A percentile compares a stretch with the other conserved stretches of the same genome.
Evolutionary conservation across 2,888 invertebrate genomes (phyloP).

Genomic region (Flexamia atlantica): DNA sequence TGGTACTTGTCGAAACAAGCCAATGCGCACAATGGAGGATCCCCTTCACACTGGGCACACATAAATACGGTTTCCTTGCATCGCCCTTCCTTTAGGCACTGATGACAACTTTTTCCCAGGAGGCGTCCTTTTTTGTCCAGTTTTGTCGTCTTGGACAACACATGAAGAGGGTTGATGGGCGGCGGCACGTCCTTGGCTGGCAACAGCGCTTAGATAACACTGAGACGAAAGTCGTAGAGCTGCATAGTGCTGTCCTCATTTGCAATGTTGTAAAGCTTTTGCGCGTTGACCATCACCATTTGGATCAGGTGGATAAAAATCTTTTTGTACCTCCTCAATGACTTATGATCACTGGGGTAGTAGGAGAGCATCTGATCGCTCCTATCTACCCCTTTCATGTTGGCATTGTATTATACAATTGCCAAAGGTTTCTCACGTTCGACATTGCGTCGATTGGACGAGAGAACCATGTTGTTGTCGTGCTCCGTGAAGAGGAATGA

Average conservation of each 20-base stretch:
- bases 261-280: not conserved
- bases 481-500: not conserved
- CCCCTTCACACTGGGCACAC: too few relatives aligned
- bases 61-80: not conserved
- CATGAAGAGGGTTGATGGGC: not conserved
- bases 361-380: not conserved
- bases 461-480: not conserved
- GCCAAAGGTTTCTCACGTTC: not conserved
- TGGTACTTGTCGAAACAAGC: too few relatives aligned
- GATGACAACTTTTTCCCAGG: constrained; percentile 33
- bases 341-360: not conserved
- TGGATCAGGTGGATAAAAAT: not conserved
- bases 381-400: not conserved
- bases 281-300: not conserved
- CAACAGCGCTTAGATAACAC: not conserved
- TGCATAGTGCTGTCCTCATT: not conserved
- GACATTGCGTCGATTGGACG: not conserved
- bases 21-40: too few relatives aligned
- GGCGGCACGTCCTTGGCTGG: not conserved
- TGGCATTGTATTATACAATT: constrained; percentile 13
- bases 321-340: not conserved
- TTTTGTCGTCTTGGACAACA: not conserved
- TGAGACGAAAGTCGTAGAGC: not conserved
- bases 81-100: constrained; percentile 18
- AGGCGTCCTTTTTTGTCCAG: constrained; percentile 19